Evolutionary conservation across 2,888 invertebrate genomes (phyloP), one percentile per base, ranked within the genome.

Genomic region (Helicoverpa assulta): DNA sequence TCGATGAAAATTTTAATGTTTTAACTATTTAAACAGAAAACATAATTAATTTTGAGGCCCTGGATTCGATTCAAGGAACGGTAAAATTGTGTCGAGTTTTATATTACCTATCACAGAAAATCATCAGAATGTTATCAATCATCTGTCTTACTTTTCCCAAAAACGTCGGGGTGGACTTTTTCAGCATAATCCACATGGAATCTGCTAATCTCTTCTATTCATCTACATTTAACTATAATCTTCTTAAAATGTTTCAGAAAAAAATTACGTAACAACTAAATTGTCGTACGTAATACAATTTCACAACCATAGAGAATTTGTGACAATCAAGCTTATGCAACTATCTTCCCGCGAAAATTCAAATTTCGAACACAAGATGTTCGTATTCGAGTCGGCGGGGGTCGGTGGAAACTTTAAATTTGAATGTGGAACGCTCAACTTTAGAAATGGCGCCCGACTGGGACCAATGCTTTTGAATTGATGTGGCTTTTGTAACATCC

Each of bases 341-440:
- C 70, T 56, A 51, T 61, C 63, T n/a, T 60, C 47, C 60, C 68
- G 65, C 69, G 59, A 82, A 86, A 83, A 86, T 86, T 89, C 76
- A 84, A 88, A 89, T 88, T 86, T 78, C 73, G 85, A 88, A 89
- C 85, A 82, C 76, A 87, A 85, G 85, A 85, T 77, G 80, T 82
- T 85, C 85, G 78, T 75, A 79, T 82, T 84, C 84, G 76, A 82
- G 85, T 85, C 85, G 81, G 78, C 80, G 85, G 86, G 87, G 87
- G 84, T 86, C 73, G 83, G 80, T 83, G 87, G 86, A 90, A 91
- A 91, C 85, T 92, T 90, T 85, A 88, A 89, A 91, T 92, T 91
- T 90, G 89, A 92, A 92, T 90, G 89, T 90, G 87, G 89, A 88
- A 89, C 89, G 87, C 82, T 85, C 86, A 90, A 91, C 85, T 92